phyloP scores from a whole-genome alignment of 2,797 vertebrate species.

The Vireo griseus region DNA sequence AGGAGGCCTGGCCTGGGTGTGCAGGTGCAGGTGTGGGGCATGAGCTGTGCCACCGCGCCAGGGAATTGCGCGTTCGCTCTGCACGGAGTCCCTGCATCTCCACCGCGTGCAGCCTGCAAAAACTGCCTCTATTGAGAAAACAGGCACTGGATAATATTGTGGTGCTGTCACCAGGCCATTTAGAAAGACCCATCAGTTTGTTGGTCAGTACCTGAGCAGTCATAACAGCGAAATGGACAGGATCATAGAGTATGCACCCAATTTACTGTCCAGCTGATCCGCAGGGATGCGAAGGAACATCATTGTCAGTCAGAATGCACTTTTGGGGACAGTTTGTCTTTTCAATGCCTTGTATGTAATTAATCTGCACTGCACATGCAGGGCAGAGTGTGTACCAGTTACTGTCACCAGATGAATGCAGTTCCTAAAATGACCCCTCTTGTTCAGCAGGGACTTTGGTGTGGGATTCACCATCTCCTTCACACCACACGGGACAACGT shows the following conservation, averaged over 20 bases:
- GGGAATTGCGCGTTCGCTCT: not conserved
- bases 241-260: not conserved
- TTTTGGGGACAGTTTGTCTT: not conserved
- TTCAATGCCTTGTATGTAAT: not conserved
- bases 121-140: not conserved
- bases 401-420: not conserved
- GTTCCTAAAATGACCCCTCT: not conserved
- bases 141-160: not conserved
- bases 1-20: not conserved
- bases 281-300: not conserved
- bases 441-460: rapidly evolving
- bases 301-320: not conserved
- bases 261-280: not conserved
- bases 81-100: not conserved
- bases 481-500: rapidly evolving
- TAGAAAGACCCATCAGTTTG: not conserved
- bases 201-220: not conserved
- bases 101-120: not conserved
- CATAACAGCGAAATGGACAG: not conserved
- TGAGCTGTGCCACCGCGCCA: rapidly evolving
- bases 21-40: rapidly evolving
- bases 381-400: not conserved
- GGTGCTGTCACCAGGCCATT: not conserved
- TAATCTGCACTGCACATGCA: not conserved
- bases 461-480: not conserved